phyloP scores from a whole-genome alignment of 2,888 invertebrate genomes.

The Cheilosia variabilis region DNA sequence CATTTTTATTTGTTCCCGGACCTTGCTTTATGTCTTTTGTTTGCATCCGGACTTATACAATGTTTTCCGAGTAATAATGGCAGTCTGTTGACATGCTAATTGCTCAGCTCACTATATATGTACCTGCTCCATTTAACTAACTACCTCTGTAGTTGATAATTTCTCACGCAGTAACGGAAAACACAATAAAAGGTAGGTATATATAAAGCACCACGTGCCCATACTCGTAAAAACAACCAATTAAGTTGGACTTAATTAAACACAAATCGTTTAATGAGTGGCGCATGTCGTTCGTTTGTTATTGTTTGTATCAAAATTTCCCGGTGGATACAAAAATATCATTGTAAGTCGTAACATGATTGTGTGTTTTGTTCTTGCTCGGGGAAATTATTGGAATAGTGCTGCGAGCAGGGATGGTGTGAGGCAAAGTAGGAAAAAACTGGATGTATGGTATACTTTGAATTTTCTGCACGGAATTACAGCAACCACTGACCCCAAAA shows the following conservation, averaged over 20 bases:
- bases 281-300: constrained; percentile 43
- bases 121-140: background rate
- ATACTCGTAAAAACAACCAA: constrained; percentile 40
- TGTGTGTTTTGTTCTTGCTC: background rate
- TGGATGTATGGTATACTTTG: no score
- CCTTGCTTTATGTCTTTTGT: background rate
- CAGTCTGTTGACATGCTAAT: no score
- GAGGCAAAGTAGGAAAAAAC: no score
- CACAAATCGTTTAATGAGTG: constrained; percentile 46
- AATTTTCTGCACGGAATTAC: no score
- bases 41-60: background rate
- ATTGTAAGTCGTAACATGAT: background rate
- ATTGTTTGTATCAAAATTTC: constrained; percentile 22
- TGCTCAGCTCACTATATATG: no score
- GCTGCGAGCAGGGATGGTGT: no score
- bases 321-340: background rate
- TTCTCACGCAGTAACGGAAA: constrained; percentile 8
- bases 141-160: background rate
- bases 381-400: background rate
- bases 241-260: constrained; percentile 56
- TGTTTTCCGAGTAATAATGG: no score
- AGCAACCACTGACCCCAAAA: no score
- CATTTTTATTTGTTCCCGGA: no score
- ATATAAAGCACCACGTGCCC: constrained; percentile 52
- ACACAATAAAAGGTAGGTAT: background rate